Evolutionary conservation across 2,797 vertebrate species (phyloP), one percentile per base, ranked within the genome.

Genomic region (Molothrus aeneus): DNA sequence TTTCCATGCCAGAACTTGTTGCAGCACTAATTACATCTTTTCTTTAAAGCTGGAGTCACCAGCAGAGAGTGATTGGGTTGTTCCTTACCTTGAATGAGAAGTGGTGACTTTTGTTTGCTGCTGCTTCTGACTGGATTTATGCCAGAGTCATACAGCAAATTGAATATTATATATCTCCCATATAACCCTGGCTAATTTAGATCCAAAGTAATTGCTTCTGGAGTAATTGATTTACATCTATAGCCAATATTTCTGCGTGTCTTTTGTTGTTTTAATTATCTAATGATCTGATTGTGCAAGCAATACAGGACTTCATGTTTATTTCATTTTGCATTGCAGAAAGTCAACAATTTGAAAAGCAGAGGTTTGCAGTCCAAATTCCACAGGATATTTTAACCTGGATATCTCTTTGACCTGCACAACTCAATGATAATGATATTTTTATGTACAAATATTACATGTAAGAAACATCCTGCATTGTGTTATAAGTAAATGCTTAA

Each of bases 211-310:
- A 95, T 95, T 95, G 94, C 92, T 93, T 95, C 94, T 86, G 77
- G 77, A 81, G 86, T 90, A 97, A 96, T 90, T 92, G 87, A 93
- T 92, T 96, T 93, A 91, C 51, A 70, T 79, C 87, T 84, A 63
- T 91, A 75, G 80, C 80, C 85, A 91, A 91, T 96, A 95, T 83
- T 92, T 93, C 63, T 56, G 29, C 2, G 5, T 92, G 93, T 86
- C 92, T 93, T 95, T 86, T 90, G 69, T 87, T 95, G 87, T 91
- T 96, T 96, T 96, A 93, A 96, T 96, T 95, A 92, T 93, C 92
- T 96, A 95, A 96, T 96, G 91, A 96, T 95, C 65, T 83, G 64
- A 79, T 83, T 91, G 84, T 86, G 85, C 69, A 91, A 92, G 85
- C 50, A 87, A 45, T 88, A 86, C 43, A 66, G 66, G 26, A 0